phyloP scores from a whole-genome alignment of 2,113 vertebrate species.

The Apteryx owenii region DNA sequence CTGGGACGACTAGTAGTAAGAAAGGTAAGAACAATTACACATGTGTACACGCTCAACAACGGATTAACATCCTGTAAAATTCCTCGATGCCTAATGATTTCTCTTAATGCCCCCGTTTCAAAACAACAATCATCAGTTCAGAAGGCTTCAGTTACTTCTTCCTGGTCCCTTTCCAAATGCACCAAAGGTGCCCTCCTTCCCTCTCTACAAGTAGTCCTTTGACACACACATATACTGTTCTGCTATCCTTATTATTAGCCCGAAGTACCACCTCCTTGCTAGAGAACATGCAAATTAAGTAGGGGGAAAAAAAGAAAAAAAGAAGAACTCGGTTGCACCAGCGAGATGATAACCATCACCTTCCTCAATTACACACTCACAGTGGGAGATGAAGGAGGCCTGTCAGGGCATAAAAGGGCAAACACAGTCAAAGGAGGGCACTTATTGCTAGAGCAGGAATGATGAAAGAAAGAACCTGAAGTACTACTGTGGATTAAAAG shows the following conservation, averaged over 20 bases:
- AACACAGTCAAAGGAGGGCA: not conserved
- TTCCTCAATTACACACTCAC: not conserved
- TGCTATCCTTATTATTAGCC: not conserved
- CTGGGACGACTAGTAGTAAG: conserved; percentile 87
- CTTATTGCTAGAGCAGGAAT: not conserved
- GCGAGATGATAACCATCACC: conserved; percentile 40
- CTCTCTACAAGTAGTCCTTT: not conserved
- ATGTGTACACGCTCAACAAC: not conserved
- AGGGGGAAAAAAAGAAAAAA: not conserved
- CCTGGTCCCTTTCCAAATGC: not conserved
- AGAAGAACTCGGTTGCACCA: not conserved
- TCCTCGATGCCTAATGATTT: not conserved
- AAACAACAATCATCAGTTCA: not conserved
- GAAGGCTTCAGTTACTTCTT: not conserved
- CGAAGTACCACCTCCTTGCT: conserved; percentile 24
- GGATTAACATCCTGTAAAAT: not conserved
- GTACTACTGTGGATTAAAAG: not conserved
- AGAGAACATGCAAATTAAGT: conserved; percentile 64
- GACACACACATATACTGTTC: not conserved
- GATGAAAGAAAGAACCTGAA: not conserved
- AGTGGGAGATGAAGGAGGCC: not conserved
- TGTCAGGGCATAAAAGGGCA: not conserved
- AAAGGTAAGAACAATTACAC: conserved; percentile 71
- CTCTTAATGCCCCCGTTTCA: not conserved
- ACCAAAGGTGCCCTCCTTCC: not conserved